Evolutionary conservation across 2,797 vertebrate genomes (phyloP).

Genomic region (Siniperca obscura): DNA sequence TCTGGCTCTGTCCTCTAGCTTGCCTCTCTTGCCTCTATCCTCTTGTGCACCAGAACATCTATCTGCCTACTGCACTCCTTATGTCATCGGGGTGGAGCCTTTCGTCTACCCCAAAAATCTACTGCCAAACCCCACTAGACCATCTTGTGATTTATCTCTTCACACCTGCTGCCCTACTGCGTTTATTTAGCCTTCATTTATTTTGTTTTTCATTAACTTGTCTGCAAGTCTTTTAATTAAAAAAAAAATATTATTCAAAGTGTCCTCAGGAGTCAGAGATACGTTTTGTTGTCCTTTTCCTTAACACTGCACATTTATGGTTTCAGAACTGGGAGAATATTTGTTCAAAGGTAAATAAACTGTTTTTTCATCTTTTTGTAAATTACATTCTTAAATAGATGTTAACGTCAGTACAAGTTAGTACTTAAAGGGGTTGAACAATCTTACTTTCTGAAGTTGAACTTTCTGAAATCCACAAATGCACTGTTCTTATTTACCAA

Average conservation of each 20-base stretch:
- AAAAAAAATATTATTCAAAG: background rate
- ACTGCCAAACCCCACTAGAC: slow-evolving; percentile 22
- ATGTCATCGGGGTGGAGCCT: slow-evolving; percentile 64
- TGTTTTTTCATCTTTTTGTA: background rate
- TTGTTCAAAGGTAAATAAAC: background rate
- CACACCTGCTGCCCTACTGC: background rate
- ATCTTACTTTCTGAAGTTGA: background rate
- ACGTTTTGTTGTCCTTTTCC: background rate
- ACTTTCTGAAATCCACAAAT: background rate
- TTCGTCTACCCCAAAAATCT: slow-evolving; percentile 42
- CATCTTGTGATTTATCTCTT: slow-evolving; percentile 18
- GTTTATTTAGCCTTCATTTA: background rate
- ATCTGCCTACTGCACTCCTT: slow-evolving; percentile 49
- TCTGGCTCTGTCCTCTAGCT: slow-evolving; percentile 82
- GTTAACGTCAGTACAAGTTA: background rate
- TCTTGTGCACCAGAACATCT: slow-evolving; percentile 76
- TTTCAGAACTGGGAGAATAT: background rate
- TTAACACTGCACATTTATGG: background rate
- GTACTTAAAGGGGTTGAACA: background rate
- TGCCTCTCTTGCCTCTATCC: slow-evolving; percentile 72
- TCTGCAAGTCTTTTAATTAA: background rate
- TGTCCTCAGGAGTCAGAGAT: too few relatives aligned
- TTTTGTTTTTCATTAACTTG: background rate
- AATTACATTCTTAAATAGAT: background rate
- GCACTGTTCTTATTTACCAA: background rate